phyloP scores from a whole-genome alignment of 2,888 invertebrate species.

The Chrysomela aeneicollis region DNA sequence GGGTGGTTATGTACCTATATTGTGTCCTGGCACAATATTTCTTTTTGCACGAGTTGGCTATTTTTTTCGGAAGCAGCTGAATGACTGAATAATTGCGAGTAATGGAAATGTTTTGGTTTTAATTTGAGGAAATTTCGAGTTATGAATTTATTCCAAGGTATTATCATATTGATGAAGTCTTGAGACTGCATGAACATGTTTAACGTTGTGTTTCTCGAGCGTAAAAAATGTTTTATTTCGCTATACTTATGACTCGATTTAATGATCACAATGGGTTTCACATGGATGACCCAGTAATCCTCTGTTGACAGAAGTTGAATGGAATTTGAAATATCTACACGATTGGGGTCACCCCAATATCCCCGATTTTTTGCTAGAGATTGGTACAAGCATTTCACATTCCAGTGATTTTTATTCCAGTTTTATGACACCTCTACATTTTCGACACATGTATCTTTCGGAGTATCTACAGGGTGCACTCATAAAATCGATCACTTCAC shows the following conservation, averaged over 20 bases:
- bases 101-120: background rate
- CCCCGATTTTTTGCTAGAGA: conserved; percentile 53
- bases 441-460: background rate
- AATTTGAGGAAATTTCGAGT: background rate
- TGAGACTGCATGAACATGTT: background rate
- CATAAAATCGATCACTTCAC: too few relatives aligned
- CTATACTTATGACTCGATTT: too few relatives aligned
- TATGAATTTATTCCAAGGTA: too few relatives aligned
- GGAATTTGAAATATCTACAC: conserved; percentile 59
- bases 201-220: background rate
- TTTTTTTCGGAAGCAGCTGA: background rate
- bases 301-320: conserved; percentile 52
- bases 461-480: too few relatives aligned
- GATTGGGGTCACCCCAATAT: conserved; percentile 58
- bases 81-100: background rate
- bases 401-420: conserved; percentile 26
- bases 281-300: conserved; percentile 26
- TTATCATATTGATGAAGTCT: background rate
- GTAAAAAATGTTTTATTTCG: background rate
- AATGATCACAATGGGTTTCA: background rate
- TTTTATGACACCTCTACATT: background rate
- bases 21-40: conserved; percentile 15
- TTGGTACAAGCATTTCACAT: conserved; percentile 38
- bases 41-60: background rate
- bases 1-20: conserved; percentile 32